A percentile compares a stretch with the other conserved stretches of the same genome.
phyloP scores from a whole-genome alignment of 2,113 vertebrate species.

The Lasiurus cinereus region DNA sequence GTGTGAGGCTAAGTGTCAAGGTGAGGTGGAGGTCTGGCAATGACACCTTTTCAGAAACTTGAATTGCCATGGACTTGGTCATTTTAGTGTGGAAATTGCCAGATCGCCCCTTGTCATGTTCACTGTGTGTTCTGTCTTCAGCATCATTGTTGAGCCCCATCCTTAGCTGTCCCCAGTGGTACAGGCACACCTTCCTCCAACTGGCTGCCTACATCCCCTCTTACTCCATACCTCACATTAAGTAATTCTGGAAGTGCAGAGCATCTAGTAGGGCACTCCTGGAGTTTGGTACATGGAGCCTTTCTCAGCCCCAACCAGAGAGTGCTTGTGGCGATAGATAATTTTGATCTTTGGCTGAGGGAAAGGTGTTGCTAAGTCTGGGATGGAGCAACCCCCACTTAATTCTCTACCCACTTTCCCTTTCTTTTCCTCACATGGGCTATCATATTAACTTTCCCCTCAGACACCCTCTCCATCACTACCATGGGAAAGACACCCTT shows the following conservation, averaged over 20 bases:
- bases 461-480: background rate
- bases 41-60: background rate
- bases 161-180: background rate
- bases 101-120: conserved; percentile 51
- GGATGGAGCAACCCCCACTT: background rate
- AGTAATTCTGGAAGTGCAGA: background rate
- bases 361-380: background rate
- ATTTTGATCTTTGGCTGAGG: background rate
- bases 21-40: conserved; percentile 65
- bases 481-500: background rate
- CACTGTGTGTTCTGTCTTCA: conserved; percentile 17
- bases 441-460: background rate
- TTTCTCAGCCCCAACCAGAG: background rate
- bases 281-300: background rate
- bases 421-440: background rate
- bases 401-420: background rate
- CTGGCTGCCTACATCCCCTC: conserved; percentile 34
- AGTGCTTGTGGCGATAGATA: background rate
- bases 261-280: background rate
- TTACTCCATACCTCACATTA: background rate
- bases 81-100: conserved; percentile 55
- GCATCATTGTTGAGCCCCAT: background rate
- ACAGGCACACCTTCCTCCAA: background rate
- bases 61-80: background rate
- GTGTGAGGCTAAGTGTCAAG: conserved; percentile 40